Base-by-base conservation (phyloP, 1,140 invertebrate species). In the Teleogryllus occipitalis region DNA sequence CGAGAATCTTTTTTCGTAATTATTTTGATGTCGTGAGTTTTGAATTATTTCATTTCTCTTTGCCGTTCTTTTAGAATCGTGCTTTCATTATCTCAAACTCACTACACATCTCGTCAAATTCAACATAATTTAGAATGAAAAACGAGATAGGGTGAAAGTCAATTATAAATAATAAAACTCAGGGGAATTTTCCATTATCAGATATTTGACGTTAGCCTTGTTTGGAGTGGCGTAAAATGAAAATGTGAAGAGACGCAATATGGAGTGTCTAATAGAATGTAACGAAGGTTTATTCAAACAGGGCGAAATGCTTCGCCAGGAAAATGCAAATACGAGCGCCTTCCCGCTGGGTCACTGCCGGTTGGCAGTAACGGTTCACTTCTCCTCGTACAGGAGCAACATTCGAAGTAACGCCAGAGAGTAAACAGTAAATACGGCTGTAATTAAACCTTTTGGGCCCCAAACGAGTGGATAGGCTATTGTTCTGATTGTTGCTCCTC, bases 151-250 rank as follows among this genome's bases (percentile, higher is more conserved):
- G 54, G 18, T 65, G 54, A 65, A 65, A 65, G 54, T 18, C 54
- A 65, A 18, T 65, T 14, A 65, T 65, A 14, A 65, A 65, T 65
- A 14, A 65, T 65, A 65, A 18, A 65, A 18, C 54, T 65, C 54
- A 65, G 54, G 54, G 54, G 54, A 65, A 18, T 65, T 65, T 65
- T 65, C 54, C 54, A 65, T 65, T 65, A 65, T 65, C 54, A 65
- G 54, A 14, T 65, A 65, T 65, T 65, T 65, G 54, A 65, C 18
- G 54, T 65, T 10, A 65, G 54, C 10, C 10, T 7, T 65, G 54
- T 65, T 65, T 65, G 54, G 54, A 18, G 10, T 65, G 10, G 54
- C 10, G 54, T 65, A 65, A 65, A 65, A 18, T 65, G 18, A 65
- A 65, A 65, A 18, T 18, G 54, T 10, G 54, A 65, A 65, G 18